Base-by-base conservation (phyloP, 2,113 vertebrate genomes). In the Serilophus lunatus region DNA sequence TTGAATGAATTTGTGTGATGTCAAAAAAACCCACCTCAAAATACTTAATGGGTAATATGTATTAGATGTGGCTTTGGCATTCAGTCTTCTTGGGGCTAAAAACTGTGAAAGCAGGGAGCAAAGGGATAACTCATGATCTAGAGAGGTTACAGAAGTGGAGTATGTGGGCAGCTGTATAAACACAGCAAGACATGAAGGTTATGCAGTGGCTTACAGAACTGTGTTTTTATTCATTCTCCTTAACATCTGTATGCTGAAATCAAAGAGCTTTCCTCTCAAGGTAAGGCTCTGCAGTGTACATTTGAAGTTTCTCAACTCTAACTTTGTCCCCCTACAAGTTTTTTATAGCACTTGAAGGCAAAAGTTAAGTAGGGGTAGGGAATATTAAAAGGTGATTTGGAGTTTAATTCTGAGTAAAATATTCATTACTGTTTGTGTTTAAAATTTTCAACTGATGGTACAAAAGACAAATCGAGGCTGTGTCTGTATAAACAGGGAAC, bases 171-270 rank as follows among this genome's bases (percentile, higher is more conserved):
- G 12, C 3, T 44, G 24, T 60, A 6, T 18, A 18, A 71, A 31
- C 36, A 56, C 23, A 76, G 45, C 18, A 38, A n/a, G 36, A 53
- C 1, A 1, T 26, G 57, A 66, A 75, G 60, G 40, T 53, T 79
- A 75, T 42, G 28, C 31, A 44, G 26, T 38, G 28, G 38, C 50
- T 61, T 54, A 25, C 10, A 65, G 10, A 42, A 40, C 17, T 4
- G 1, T 12, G 18, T 6, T 35, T 82, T 53, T 45, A 68, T 38
- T 50, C 45, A 42, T 26, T 38, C 25, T 40, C 76, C 60, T 49
- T 51, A 68, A 10, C 0, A 0, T 12, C 11, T 22, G 5, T 26
- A 18, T 16, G 40, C 18, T 4, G 9, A 59, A 90, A 75, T 45
- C 3, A 12, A 40, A 69, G 80, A 59, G 56, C 12, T 45, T 74